Base-by-base conservation (phyloP, 2,888 invertebrate species). In the Limenitis camilla region DNA sequence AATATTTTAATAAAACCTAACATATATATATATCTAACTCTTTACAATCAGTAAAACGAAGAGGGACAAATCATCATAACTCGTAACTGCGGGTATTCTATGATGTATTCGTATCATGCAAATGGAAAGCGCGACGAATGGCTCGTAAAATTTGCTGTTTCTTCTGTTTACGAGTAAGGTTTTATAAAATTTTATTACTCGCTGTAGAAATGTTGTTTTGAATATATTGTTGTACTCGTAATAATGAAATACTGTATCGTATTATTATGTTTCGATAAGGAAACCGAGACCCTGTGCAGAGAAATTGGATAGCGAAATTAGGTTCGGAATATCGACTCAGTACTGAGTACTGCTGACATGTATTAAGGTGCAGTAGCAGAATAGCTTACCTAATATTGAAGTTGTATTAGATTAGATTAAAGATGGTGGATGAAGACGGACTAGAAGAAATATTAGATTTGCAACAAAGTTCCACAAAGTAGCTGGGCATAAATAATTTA, bases 121-220 rank as follows among this genome's bases (percentile, higher is more conserved):
- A 81, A 85, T 84, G 79, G 79, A 83, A 79, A 76, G 71, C 78
- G 76, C 76, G 76, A 79, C 77, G 76, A 75, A 78, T 76, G 72
- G 78, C 71, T 81, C 82, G 78, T 86, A 84, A 86, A 84, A 59
- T 73, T 73, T 64, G 78, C 77, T 81, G 82, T 85, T 81, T 80
- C 79, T 83, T 84, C 78, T 78, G 79, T 85, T 82, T 82, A 83
- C 83, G 82, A 85, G 76, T 75, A 74, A 69, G 74, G 76, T 80
- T 83, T 83, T 81, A 78, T 78, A 80, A 73, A 78, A 76, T 74
- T 81, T 83, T 82, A 83, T 77, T 70, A 74, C 69, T 60, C 67
- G 70, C 63, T 65, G 61, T 61, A 67, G 72, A 67, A 64, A 67
- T 67, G 69, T 65, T 62, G 63, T 63, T 61, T 55, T 59, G 53